These are phyloP conservation scores for Ctenoplectra terminalis DNA, from an alignment of 1,140 invertebrate genomes.

Conservation along the genomic window DNA sequence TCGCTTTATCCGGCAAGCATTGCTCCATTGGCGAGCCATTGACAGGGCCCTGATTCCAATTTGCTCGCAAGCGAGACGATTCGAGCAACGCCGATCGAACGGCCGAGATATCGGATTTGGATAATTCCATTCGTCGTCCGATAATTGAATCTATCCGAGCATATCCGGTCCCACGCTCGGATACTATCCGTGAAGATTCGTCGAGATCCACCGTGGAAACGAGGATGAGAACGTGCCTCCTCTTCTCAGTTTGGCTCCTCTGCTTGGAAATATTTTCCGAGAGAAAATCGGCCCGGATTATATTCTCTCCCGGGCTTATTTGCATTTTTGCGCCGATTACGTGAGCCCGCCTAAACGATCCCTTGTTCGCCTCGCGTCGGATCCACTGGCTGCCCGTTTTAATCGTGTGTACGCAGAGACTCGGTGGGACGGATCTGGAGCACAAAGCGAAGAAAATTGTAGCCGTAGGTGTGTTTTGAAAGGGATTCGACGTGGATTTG, in stretches of 20 bases:
- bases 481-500: no score
- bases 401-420: not conserved
- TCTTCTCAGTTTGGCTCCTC: not conserved
- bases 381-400: not conserved
- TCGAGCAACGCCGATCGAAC: slow-evolving; percentile 34
- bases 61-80: slow-evolving; percentile 33
- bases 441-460: not conserved
- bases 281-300: not conserved
- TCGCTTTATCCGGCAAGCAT: no score
- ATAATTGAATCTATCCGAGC: slow-evolving; percentile 39
- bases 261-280: not conserved
- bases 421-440: not conserved
- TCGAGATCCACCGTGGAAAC: not conserved
- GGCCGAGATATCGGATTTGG: slow-evolving; percentile 43
- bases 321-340: slow-evolving; percentile 27
- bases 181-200: slow-evolving; percentile 10
- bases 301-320: not conserved
- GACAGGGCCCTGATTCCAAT: slow-evolving; percentile 28
- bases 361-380: not conserved
- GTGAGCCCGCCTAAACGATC: not conserved
- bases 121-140: slow-evolving; percentile 37
- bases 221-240: not conserved
- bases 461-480: no score
- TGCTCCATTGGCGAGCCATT: slow-evolving; percentile 16
- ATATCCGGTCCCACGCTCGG: slow-evolving; percentile 14